phyloP scores from a whole-genome alignment of 2,797 vertebrate genomes.

The Pseudochirops corinnae region DNA sequence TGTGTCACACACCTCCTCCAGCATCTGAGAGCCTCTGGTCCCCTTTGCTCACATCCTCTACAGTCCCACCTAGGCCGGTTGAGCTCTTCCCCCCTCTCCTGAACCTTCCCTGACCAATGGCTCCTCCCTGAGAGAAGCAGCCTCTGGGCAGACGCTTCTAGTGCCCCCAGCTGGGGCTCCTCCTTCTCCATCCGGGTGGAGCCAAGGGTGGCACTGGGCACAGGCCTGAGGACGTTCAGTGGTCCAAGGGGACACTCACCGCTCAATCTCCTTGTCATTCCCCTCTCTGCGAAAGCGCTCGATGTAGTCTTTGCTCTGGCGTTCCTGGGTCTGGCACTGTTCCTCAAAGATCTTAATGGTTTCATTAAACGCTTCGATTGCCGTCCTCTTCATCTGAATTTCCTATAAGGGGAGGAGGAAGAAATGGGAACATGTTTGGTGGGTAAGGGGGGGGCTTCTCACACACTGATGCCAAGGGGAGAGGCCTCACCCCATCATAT shows the following conservation, averaged over 20 bases:
- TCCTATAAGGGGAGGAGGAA: conserved; percentile 86
- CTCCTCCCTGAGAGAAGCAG: too few relatives aligned
- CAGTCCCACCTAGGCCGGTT: too few relatives aligned
- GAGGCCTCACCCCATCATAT: too few relatives aligned
- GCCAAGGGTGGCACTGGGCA: too few relatives aligned
- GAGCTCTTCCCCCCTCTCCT: neutral
- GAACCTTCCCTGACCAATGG: too few relatives aligned
- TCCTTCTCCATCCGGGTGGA: too few relatives aligned
- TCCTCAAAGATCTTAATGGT: conserved; percentile 99
- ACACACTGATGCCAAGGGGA: too few relatives aligned
- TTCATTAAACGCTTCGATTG: conserved; percentile 98
- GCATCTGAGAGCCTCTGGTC: too few relatives aligned
- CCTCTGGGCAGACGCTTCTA: neutral
- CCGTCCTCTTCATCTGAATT: conserved; percentile 98
- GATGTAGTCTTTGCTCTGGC: conserved; percentile 93
- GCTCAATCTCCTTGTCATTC: conserved; percentile 93
- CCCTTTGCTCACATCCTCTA: too few relatives aligned
- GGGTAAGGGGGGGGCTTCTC: neutral
- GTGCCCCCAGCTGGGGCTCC: too few relatives aligned
- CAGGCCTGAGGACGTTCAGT: too few relatives aligned
- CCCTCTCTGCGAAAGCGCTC: conserved; percentile 90
- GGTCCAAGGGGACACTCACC: conserved; percentile 81
- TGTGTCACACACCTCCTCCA: neutral
- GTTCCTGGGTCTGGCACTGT: conserved; percentile 95
- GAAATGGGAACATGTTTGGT: neutral